Conservation (phyloP, 2,888 invertebrate genomes). For the Yponomeuta plumbellus region DNA sequence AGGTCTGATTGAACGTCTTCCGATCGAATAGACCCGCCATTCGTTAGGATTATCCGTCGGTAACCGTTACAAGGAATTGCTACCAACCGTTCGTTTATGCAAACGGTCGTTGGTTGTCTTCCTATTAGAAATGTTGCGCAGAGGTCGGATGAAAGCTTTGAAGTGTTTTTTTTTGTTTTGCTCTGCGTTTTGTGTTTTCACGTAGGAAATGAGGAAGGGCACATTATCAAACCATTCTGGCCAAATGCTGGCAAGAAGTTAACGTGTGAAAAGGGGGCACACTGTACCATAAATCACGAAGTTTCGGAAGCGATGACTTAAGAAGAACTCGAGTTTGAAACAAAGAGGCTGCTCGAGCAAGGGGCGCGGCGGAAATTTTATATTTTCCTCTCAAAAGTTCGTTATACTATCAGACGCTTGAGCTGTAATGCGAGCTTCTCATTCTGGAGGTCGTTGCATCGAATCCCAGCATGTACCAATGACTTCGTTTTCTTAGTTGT, state of each 20-base stretch:
- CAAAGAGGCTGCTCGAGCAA: conserved; percentile 38
- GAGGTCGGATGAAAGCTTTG: background rate
- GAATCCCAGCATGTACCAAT: no score
- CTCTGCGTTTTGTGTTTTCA: background rate
- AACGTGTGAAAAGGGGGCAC: conserved; percentile 34
- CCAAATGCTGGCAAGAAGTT: conserved; percentile 40
- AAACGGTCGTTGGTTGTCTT: background rate
- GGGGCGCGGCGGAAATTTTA: conserved; percentile 37
- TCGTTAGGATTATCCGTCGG: conserved; percentile 50
- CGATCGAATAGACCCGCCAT: conserved; percentile 45
- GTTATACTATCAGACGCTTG: background rate
- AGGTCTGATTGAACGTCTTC: conserved; percentile 52
- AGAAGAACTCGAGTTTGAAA: conserved; percentile 37
- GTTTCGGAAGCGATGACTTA: conserved; percentile 43
- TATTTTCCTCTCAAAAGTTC: conserved; percentile 28
- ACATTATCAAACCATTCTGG: conserved; percentile 42
- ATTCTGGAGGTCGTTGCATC: no score
- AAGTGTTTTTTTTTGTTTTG: background rate
- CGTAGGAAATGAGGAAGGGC: conserved; percentile 24
- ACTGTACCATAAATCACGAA: conserved; percentile 45
- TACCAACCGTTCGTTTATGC: conserved; percentile 11
- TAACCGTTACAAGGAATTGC: conserved; percentile 31
- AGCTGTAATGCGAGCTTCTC: background rate
- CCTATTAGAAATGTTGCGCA: background rate
- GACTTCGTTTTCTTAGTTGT: no score